A percentile compares a stretch with the other conserved stretches of the same genome.
Evolutionary conservation across 2,888 invertebrate genomes (phyloP).

Genomic region (Neoscelio sp.): DNA sequence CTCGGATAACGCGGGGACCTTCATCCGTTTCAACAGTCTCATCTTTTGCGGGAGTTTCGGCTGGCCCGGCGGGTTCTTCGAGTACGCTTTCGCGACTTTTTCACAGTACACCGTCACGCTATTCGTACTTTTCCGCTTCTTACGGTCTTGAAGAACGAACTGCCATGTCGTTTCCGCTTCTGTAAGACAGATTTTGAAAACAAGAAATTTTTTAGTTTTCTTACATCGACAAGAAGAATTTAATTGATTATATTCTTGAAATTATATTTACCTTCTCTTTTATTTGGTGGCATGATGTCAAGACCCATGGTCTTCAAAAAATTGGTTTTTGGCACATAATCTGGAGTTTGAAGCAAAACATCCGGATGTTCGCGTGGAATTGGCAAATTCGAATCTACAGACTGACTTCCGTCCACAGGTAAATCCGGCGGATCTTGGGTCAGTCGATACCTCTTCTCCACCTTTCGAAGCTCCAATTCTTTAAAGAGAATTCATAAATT

Average conservation of each 20-base stretch:
- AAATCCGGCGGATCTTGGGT: slow-evolving; percentile 85
- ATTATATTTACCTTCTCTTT: slow-evolving; percentile 85
- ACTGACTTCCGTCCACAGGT: slow-evolving; percentile 79
- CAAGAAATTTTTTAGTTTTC: background rate
- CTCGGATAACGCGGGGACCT: slow-evolving; percentile 76
- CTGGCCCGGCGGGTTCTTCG: slow-evolving; percentile 77
- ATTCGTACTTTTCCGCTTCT: slow-evolving; percentile 84
- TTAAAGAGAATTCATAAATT: slow-evolving; percentile 67
- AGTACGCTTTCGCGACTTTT: slow-evolving; percentile 79
- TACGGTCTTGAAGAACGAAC: slow-evolving; percentile 86
- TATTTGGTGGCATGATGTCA: slow-evolving; percentile 84
- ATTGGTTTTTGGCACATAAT: slow-evolving; percentile 85
- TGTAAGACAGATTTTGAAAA: slow-evolving; percentile 78
- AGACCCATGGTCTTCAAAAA: slow-evolving; percentile 86
- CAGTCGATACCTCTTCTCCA: slow-evolving; percentile 85
- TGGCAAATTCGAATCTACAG: slow-evolving; percentile 83
- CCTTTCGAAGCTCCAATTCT: slow-evolving; percentile 86
- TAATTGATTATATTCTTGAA: slow-evolving; percentile 16
- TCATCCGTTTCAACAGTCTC: slow-evolving; percentile 77
- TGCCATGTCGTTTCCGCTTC: slow-evolving; percentile 87
- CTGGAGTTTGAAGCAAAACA: slow-evolving; percentile 82
- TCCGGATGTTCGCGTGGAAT: slow-evolving; percentile 84
- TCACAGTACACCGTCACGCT: slow-evolving; percentile 84
- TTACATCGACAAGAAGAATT: background rate
- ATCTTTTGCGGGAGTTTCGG: slow-evolving; percentile 78